Evolutionary conservation across 1,140 invertebrate genomes (phyloP), one percentile per base, ranked within the genome.

Genomic region (Acyrthosiphon pisum): DNA sequence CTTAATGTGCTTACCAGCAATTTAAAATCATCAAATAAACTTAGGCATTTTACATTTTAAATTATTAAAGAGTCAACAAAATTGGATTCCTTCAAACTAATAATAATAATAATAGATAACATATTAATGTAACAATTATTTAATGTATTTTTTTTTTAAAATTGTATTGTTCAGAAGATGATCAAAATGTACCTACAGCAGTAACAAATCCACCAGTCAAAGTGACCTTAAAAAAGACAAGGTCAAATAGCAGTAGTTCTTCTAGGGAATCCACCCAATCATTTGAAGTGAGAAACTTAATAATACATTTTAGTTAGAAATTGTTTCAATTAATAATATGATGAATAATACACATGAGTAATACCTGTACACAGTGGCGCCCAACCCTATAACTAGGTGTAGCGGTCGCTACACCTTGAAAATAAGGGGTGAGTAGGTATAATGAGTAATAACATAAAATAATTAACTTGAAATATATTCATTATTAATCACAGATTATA

Each of bases 151-250:
- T 50, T 46, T 87, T 30, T 90, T 60, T 41, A 0, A 7, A 46
- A 90, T 89, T 56, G 26, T 56, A 30, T 48, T 84, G 22, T 90
- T 76, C 4, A 50, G 68, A 93, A n/a, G 81, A 84, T 30, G 91
- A 92, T 35, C 46, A 93, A 93, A 84, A 83, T 84, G 0, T 7
- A 93, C 30, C 26, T 48, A 14, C 22, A 83, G 1, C 35, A 26
- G 56, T 30, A 44, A 35, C 26, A 46, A 44, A 1, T 81, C 81
- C 81, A 56, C 37, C 48, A 50, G n/a, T 93, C 30, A 93, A 93
- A 86, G 91, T 93, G 37, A 93, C 91, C 41, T 30, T 93, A 56
- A 93, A 93, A 44, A 93, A 93, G 44, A 93, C 81, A 44, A 93
- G 81, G 22, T 93, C 91, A 50, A n/a, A 48, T 83, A 86, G 91